Conservation (phyloP, 2,797 vertebrate species). For the Falco columbarius region DNA sequence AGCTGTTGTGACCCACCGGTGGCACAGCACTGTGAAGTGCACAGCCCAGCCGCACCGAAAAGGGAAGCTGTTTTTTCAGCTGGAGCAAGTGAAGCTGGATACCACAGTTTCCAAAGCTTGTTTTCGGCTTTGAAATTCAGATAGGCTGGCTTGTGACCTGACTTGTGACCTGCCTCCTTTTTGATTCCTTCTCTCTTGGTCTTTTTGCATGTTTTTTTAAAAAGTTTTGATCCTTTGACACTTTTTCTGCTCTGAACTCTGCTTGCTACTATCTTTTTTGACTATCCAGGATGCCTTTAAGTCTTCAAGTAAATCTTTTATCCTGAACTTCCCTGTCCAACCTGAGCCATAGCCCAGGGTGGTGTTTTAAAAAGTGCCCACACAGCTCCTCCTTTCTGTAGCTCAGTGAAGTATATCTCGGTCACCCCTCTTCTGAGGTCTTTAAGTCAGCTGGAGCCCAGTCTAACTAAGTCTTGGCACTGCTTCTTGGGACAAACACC, state of each 20-base stretch:
- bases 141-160: not conserved
- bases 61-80: not conserved
- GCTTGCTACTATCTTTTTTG: not conserved
- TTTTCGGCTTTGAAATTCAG: not conserved
- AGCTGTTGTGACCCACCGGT: not conserved
- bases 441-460: constrained; percentile 28
- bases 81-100: not conserved
- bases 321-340: not conserved
- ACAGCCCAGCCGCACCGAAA: not conserved
- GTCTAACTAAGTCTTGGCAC: constrained; percentile 20
- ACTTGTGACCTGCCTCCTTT: not conserved
- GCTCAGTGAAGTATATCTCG: not conserved
- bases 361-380: not conserved
- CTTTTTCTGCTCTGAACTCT: not conserved
- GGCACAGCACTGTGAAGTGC: not conserved
- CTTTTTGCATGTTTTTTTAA: not conserved
- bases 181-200: not conserved
- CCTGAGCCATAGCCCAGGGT: not conserved
- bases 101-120: not conserved
- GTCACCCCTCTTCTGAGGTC: constrained; percentile 6
- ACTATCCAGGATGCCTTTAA: not conserved
- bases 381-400: not conserved
- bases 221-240: not conserved
- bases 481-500: constrained; percentile 42
- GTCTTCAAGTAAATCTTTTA: not conserved